A percentile compares a stretch with the other conserved stretches of the same genome.
Conservation (phyloP, 2,797 vertebrate genomes). For the Pseudochromis fuscus region DNA sequence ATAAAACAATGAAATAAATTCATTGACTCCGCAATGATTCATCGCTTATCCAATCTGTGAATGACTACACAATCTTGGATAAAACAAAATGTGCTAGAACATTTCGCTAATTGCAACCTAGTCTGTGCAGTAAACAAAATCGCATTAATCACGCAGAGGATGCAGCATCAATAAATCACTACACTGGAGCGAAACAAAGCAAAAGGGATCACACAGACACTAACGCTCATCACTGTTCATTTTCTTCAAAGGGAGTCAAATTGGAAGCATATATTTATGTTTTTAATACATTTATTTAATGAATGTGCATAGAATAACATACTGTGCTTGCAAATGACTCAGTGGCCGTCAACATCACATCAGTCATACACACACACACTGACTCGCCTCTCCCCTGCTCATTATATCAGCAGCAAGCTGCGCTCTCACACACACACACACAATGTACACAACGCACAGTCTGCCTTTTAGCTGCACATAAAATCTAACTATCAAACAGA, state of each 20-base stretch:
- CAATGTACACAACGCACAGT: conserved; percentile 20
- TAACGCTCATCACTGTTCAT: conserved; percentile 34
- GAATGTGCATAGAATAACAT: conserved; percentile 51
- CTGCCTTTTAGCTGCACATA: conserved; percentile 6
- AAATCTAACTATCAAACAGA: conserved; percentile 15
- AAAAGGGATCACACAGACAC: conserved; percentile 46
- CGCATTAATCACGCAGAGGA: conserved; percentile 54
- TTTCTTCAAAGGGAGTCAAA: conserved; percentile 46
- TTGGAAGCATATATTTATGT: too few species aligned
- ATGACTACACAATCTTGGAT: conserved; percentile 63
- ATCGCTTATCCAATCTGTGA: conserved; percentile 68
- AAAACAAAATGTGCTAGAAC: conserved; percentile 72
- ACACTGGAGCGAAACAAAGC: conserved; percentile 60
- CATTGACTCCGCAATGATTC: conserved; percentile 67
- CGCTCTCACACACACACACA: conserved; percentile 43
- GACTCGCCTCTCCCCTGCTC: conserved; percentile 59
- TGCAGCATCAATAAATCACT: conserved; percentile 62
- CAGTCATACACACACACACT: conserved; percentile 56
- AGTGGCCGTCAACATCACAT: conserved; percentile 60
- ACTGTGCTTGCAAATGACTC: conserved; percentile 67
- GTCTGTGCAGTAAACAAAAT: conserved; percentile 66
- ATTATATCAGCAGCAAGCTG: conserved; percentile 61
- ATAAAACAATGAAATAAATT: conserved; percentile 62
- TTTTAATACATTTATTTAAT: conserved; percentile 62
- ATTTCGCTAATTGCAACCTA: conserved; percentile 69